Evolutionary conservation across 2,888 invertebrate genomes (phyloP), one percentile per base, ranked within the genome.

Genomic region (Dioctria rufipes): DNA sequence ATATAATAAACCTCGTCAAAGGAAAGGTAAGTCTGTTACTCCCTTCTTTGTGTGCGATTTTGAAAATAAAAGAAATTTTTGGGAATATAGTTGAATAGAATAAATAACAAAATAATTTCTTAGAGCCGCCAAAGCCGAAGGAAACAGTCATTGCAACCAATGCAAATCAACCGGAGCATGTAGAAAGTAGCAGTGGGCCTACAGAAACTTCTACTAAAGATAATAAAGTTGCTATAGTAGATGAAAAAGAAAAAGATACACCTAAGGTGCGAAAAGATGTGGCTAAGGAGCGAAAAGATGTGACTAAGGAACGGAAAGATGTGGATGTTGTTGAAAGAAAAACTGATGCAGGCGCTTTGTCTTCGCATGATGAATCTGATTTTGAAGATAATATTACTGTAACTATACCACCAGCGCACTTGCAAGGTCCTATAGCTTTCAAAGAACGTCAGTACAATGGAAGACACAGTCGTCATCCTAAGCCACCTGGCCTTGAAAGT

Each of bases 361-460:
- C 82, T 8, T 83, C 85, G 13, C 86, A 86, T 81, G 84, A 86
- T 83, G 87, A 91, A 84, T 91, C 91, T 63, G 92, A 92, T 86
- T 91, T 89, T 78, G 92, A 92, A 65, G 91, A 92, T 88, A 91
- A 92, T 88, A 91, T 92, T 85, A 91, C 91, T 78, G 91, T 92
- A 83, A 91, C 90, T 83, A 90, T 92, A 88, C 92, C 92, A 83
- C 90, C 89, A 4, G 85, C 86, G 61, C 86, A 86, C 66, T 54
- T 85, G 78, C 85, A 86, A 84, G 85, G 83, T 75, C 83, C 83
- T 54, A 81, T 83, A 13, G 80, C 83, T 8, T 81, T 80, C 78
- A 83, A 82, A 42, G 85, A 85, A 65, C 82, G 84, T 46, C 83
- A 81, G 69, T 83, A 84, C 42, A 84, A 83, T 54, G 84, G 84